These are phyloP conservation scores for Leptobrachium ailaonicum DNA, from an alignment of 2,113 vertebrate genomes.

Conservation along the genomic window DNA sequence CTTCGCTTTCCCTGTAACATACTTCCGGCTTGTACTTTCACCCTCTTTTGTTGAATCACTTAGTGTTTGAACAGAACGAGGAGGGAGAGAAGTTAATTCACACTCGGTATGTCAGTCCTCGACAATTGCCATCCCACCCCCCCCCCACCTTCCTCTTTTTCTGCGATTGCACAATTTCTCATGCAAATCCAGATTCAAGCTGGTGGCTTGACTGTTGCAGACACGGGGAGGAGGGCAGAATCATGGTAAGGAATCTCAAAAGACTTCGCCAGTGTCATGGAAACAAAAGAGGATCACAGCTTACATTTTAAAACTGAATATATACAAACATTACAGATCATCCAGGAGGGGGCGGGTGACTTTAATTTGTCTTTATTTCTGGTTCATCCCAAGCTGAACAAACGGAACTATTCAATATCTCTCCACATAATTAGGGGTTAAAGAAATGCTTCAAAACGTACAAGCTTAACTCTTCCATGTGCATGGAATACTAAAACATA, in stretches of 20 bases:
- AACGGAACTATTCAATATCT: background rate
- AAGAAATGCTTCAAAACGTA: slow-evolving; percentile 8
- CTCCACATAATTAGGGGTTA: background rate
- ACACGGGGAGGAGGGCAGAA: slow-evolving; percentile 44
- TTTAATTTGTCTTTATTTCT: slow-evolving; percentile 12
- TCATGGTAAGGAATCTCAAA: slow-evolving; percentile 47
- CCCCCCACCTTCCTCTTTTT: slow-evolving; percentile 28
- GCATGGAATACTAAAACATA: background rate
- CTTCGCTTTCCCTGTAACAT: slow-evolving; percentile 12
- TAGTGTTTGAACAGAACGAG: slow-evolving; percentile 13
- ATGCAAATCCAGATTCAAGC: slow-evolving; percentile 45
- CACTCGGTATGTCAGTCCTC: slow-evolving; percentile 13
- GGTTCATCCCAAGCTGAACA: background rate
- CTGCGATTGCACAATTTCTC: slow-evolving; percentile 36
- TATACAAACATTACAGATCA: slow-evolving; percentile 39
- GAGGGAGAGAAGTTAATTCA: slow-evolving; percentile 8
- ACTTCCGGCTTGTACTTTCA: slow-evolving; percentile 5
- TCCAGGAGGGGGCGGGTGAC: slow-evolving; percentile 3
- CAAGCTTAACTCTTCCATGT: background rate
- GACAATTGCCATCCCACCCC: background rate
- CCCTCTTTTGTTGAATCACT: slow-evolving; percentile 6
- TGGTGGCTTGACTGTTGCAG: slow-evolving; percentile 45
- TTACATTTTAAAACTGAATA: slow-evolving; percentile 43
- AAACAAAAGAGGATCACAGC: slow-evolving; percentile 45
- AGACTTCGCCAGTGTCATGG: slow-evolving; percentile 50